phyloP scores from a whole-genome alignment of 2,888 invertebrate genomes.

The Ernsta delagoae region DNA sequence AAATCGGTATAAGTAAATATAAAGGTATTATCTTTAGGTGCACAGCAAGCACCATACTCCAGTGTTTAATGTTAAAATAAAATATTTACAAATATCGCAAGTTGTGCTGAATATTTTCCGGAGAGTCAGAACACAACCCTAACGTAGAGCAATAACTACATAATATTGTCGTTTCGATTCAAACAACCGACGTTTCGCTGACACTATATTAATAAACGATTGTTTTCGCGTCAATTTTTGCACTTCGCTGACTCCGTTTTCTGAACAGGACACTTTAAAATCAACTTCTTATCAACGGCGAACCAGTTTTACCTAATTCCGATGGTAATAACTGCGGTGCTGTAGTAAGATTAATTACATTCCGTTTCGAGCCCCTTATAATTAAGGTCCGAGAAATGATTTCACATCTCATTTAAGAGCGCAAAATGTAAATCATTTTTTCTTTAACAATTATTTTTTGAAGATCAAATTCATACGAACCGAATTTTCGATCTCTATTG shows the following conservation, averaged over 20 bases:
- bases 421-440: constrained; percentile 43
- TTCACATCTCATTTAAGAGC: constrained; percentile 44
- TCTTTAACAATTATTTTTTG: constrained; percentile 39
- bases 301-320: constrained; percentile 73
- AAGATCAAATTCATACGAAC: constrained; percentile 25
- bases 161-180: constrained; percentile 49
- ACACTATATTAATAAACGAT: constrained; percentile 70
- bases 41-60: no score
- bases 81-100: background rate
- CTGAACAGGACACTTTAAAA: constrained; percentile 58
- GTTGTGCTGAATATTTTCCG: background rate
- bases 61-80: no score
- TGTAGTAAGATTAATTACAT: constrained; percentile 70
- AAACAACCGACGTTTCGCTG: constrained; percentile 58
- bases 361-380: constrained; percentile 56
- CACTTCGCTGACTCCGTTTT: constrained; percentile 72
- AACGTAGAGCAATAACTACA: constrained; percentile 10
- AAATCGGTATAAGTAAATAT: no score
- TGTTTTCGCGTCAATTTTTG: constrained; percentile 79
- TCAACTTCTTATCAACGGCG: constrained; percentile 56
- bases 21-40: no score
- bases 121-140: background rate
- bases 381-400: constrained; percentile 59
- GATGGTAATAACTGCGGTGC: constrained; percentile 67
- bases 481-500: constrained; percentile 45